These are phyloP conservation scores for Busseola fusca DNA, from an alignment of 2,888 invertebrate genomes.

Conservation along the genomic window DNA sequence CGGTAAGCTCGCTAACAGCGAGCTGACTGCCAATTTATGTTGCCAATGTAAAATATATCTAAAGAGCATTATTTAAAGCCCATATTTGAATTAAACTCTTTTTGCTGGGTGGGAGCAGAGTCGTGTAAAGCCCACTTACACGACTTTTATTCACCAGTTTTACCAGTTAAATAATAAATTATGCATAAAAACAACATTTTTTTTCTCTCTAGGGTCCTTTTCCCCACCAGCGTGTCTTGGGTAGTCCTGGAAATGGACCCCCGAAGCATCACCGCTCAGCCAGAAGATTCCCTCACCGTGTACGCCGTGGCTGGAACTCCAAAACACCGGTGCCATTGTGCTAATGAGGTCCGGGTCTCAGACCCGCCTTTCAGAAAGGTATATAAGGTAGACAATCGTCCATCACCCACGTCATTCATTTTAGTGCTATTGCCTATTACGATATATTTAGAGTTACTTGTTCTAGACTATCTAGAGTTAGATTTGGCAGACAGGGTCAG, in stretches of 20 bases:
- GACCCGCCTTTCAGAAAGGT: constrained; percentile 85
- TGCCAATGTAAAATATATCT: too few relatives aligned
- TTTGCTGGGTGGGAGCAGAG: too few relatives aligned
- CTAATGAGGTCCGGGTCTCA: constrained; percentile 69
- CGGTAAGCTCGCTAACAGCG: too few relatives aligned
- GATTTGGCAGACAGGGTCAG: not conserved
- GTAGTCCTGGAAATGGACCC: constrained; percentile 97
- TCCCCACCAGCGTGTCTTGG: constrained; percentile 97
- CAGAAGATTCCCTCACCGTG: constrained; percentile 95
- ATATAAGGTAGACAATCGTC: constrained; percentile 79
- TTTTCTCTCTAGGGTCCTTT: constrained; percentile 90
- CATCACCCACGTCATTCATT: constrained; percentile 58
- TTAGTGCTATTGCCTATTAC: constrained; percentile 34
- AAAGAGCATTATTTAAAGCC: too few relatives aligned
- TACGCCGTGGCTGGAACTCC: constrained; percentile 83
- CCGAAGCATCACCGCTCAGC: constrained; percentile 96
- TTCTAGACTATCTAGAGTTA: constrained; percentile 19
- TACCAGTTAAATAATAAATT: not conserved
- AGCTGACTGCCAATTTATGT: too few relatives aligned
- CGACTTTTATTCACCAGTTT: too few relatives aligned
- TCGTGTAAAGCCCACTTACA: too few relatives aligned
- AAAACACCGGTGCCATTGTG: constrained; percentile 78
- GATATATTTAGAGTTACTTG: constrained; percentile 6
- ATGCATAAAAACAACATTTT: not conserved
- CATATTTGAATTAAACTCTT: too few relatives aligned